These are phyloP conservation scores for Euwallacea fornicatus DNA, from an alignment of 1,140 invertebrate species.

Conservation along the genomic window DNA sequence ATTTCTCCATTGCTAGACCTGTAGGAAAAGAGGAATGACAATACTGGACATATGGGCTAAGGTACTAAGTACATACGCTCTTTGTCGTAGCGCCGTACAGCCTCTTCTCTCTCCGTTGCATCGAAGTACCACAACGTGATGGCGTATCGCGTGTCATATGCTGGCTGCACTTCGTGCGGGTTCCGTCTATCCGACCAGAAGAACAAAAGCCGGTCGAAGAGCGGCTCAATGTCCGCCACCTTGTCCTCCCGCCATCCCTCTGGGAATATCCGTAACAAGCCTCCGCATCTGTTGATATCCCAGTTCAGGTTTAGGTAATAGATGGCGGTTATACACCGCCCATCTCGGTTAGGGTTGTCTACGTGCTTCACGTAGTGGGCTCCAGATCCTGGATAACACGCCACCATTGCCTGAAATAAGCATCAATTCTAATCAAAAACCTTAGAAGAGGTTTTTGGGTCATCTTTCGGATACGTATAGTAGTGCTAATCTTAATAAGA, in stretches of 20 bases:
- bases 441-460: background rate
- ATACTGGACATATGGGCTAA: background rate
- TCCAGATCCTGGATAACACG: constrained; percentile 91
- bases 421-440: background rate
- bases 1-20: constrained; percentile 26
- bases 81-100: constrained; percentile 65
- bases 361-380: constrained; percentile 95
- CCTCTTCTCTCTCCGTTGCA: constrained; percentile 77
- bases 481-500: too few species aligned
- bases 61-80: constrained; percentile 54
- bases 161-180: constrained; percentile 95
- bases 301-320: constrained; percentile 96
- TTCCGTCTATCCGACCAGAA: constrained; percentile 97
- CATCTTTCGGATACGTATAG: background rate
- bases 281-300: constrained; percentile 73
- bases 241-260: constrained; percentile 70
- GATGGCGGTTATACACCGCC: constrained; percentile 91
- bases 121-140: constrained; percentile 97
- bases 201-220: constrained; percentile 91
- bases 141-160: constrained; percentile 86
- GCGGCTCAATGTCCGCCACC: constrained; percentile 89
- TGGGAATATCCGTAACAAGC: constrained; percentile 81
- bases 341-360: constrained; percentile 96
- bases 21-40: background rate
- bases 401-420: constrained; percentile 86